Percentiles rank a stretch among this genome's conserved stretches.
Evolutionary conservation across 2,888 invertebrate species (phyloP).

Genomic region (Cotesia congregata): DNA sequence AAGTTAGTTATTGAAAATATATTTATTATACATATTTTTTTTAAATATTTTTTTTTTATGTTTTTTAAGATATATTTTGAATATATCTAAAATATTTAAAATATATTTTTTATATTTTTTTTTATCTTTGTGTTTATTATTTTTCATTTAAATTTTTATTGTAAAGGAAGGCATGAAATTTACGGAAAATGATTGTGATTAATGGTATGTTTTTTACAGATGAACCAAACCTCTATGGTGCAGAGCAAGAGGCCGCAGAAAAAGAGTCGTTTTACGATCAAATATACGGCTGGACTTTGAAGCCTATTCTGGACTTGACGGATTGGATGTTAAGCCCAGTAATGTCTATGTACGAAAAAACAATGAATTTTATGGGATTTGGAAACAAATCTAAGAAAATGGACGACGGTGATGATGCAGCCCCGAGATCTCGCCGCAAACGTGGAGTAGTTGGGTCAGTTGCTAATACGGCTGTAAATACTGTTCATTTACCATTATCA

Average conservation of each 20-base stretch:
- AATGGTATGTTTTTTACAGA: not conserved
- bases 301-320: not conserved
- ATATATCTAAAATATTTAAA: too few relatives aligned
- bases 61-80: too few relatives aligned
- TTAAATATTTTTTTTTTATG: too few relatives aligned
- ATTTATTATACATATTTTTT: too few relatives aligned
- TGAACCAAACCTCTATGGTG: not conserved
- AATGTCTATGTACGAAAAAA: not conserved
- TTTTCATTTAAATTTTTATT: too few relatives aligned
- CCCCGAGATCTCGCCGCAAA: not conserved
- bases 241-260: not conserved
- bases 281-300: not conserved
- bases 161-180: too few relatives aligned
- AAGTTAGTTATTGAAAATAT: too few relatives aligned
- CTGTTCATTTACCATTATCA: conserved; percentile 1
- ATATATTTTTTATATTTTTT: too few relatives aligned
- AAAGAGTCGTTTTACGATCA: not conserved
- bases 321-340: not conserved
- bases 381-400: not conserved
- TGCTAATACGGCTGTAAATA: not conserved
- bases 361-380: not conserved
- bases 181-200: too few relatives aligned
- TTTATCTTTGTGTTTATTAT: too few relatives aligned
- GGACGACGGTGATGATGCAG: not conserved
- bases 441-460: not conserved